Percentiles rank a stretch among this genome's conserved stretches.
Conservation (phyloP, 2,888 invertebrate species). For the Rhingia campestris region DNA sequence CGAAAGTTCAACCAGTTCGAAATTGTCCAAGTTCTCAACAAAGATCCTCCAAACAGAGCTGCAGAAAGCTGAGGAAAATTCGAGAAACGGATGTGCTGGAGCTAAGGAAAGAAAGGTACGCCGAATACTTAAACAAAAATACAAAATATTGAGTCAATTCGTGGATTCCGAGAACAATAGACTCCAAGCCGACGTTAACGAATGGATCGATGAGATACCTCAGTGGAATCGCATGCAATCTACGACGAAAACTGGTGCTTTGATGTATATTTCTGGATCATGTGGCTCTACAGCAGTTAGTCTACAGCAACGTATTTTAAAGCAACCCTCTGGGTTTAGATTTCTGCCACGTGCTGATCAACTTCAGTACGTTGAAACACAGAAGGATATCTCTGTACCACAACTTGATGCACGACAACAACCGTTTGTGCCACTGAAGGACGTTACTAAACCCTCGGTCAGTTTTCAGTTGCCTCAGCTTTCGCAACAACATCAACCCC, state of each 20-base stretch:
- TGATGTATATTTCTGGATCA: neutral
- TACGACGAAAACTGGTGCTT: neutral
- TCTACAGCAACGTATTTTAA: neutral
- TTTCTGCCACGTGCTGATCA: neutral
- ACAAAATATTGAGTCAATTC: constrained; percentile 5
- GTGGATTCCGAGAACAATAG: constrained; percentile 4
- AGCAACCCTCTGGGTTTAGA: neutral
- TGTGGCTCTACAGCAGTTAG: neutral
- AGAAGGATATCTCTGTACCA: neutral
- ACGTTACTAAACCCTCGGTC: neutral
- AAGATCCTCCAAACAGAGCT: constrained; percentile 27
- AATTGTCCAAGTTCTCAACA: constrained; percentile 8
- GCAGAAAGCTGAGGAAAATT: constrained; percentile 26
- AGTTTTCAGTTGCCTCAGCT: neutral
- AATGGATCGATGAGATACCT: neutral
- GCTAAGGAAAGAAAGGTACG: too few species aligned
- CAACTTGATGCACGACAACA: neutral
- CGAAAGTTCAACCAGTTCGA: neutral
- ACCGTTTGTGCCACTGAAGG: neutral
- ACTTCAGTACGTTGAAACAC: neutral
- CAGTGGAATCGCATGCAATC: constrained; percentile 1
- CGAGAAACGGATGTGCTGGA: constrained; percentile 11
- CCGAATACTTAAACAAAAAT: too few species aligned
- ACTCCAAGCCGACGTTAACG: neutral
- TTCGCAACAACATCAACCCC: neutral